A percentile compares a stretch with the other conserved stretches of the same genome.
Evolutionary conservation across 2,113 vertebrate genomes (phyloP).

Genomic region (Brienomyrus longianalis): DNA sequence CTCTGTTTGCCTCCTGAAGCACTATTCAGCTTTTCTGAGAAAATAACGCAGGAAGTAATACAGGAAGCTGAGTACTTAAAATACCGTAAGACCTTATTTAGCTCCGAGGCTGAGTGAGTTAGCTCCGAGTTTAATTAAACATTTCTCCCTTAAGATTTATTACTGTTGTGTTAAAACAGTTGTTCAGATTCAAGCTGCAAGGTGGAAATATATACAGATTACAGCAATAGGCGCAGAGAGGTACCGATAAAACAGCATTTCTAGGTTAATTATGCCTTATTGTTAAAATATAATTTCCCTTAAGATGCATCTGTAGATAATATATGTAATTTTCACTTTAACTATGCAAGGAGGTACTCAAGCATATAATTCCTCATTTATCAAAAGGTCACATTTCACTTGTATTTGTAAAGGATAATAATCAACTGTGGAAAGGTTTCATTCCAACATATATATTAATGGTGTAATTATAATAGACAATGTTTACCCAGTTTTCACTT

Average conservation of each 20-base stretch:
- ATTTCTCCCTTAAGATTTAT: constrained; percentile 1
- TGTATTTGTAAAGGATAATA: background rate
- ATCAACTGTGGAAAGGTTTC: background rate
- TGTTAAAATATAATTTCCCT: background rate
- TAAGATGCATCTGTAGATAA: constrained; percentile 1
- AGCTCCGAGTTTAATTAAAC: constrained; percentile 1
- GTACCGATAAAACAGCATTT: background rate
- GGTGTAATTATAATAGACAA: constrained; percentile 21
- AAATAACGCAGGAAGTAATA: background rate
- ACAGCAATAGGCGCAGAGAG: background rate
- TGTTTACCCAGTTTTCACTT: constrained; percentile 18
- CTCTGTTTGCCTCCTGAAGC: background rate
- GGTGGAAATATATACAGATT: background rate
- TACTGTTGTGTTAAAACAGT: background rate
- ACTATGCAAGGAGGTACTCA: background rate
- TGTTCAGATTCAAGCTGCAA: background rate
- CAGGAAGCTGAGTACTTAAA: constrained; percentile 1
- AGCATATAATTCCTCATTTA: constrained; percentile 11
- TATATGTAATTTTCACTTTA: background rate
- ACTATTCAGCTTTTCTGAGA: background rate
- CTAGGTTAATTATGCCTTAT: background rate
- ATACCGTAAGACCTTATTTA: constrained; percentile 2
- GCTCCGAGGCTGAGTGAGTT: background rate
- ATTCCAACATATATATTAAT: background rate
- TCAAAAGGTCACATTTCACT: background rate